Base-by-base conservation (phyloP, 2,797 vertebrate genomes). In the Acrossocheilus wenchowensis region DNA sequence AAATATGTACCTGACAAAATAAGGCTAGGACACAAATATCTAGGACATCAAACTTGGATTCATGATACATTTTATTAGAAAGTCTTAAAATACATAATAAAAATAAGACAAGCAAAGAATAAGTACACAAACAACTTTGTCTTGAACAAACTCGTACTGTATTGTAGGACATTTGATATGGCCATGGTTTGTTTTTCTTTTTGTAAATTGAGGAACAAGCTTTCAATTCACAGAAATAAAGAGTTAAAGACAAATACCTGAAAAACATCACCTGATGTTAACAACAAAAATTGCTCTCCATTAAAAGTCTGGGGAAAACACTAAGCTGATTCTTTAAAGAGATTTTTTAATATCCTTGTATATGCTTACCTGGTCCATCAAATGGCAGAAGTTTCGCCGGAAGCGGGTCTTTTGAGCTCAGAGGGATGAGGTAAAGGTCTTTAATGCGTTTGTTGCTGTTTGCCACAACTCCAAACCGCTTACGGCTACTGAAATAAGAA, bases 401-500 rank as follows among this genome's bases (percentile, higher is more conserved):
- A 92, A 99, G 95, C 26, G 98, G 98, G 91, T 99, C 98, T 94
- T 97, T 97, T 89, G 97, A 94, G 92, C 97, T 96, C 92, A 99
- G 94, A 11, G 98, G 98, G 91, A 99, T 99, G 93, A 99, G 96
- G 95, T 99, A 99, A 87, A 99, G 97, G 94, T 99, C 98, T 96
- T 99, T 99, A 94, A 99, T 95, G 90, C 97, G 97, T 75, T 97
- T 96, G 95, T 97, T 98, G 94, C 97, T 99, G 93, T 99, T 99
- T 78, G 98, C 97, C 86, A 99, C 98, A 82, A 99, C 98, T 26
- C 98, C 98, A 86, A 99, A 99, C 87, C 96, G 95, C 87, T 97
- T 97, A 81, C 98, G 97, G 92, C 98, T 99, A 95, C 98, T 99
- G 92, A 99, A 99, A 95, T 99, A 99, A 88, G 97, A 99, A 95